Conservation (phyloP, 2,888 invertebrate genomes). For the Dorcus hopei region DNA sequence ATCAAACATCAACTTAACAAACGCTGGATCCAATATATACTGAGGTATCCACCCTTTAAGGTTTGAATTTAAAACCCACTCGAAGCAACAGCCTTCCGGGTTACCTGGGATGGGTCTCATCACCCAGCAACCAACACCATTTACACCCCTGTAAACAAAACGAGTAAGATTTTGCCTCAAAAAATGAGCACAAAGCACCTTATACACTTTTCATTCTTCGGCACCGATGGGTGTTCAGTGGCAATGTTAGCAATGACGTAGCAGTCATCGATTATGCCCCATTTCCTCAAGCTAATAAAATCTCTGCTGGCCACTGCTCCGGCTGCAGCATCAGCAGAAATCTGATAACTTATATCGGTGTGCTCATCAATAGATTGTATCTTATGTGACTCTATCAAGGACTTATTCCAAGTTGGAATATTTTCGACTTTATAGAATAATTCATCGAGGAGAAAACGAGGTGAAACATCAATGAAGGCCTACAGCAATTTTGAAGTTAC, state of each 20-base stretch:
- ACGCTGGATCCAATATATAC: constrained; percentile 63
- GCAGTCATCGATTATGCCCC: constrained; percentile 54
- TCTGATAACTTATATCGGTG: constrained; percentile 80
- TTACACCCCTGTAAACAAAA: constrained; percentile 68
- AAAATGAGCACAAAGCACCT: constrained; percentile 53
- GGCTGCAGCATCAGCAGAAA: constrained; percentile 69
- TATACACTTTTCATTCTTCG: constrained; percentile 65
- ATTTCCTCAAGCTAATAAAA: constrained; percentile 78
- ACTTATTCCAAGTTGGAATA: constrained; percentile 78
- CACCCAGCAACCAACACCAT: constrained; percentile 78
- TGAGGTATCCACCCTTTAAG: constrained; percentile 84
- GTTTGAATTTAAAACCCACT: constrained; percentile 83
- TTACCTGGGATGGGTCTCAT: constrained; percentile 62
- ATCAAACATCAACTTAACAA: constrained; percentile 54
- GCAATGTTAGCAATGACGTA: constrained; percentile 67
- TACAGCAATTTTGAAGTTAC: constrained; percentile 45
- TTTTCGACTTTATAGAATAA: constrained; percentile 70
- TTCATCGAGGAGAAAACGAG: constrained; percentile 67
- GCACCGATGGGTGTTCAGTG: constrained; percentile 66
- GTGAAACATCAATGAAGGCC: constrained; percentile 70
- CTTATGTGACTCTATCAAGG: constrained; percentile 67
- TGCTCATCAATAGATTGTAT: constrained; percentile 73
- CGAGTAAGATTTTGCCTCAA: background rate
- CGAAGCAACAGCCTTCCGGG: constrained; percentile 64
- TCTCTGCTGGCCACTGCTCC: constrained; percentile 77